Base-by-base conservation (phyloP, 2,888 invertebrate species). In the Caenorhabditis zanzibari region DNA sequence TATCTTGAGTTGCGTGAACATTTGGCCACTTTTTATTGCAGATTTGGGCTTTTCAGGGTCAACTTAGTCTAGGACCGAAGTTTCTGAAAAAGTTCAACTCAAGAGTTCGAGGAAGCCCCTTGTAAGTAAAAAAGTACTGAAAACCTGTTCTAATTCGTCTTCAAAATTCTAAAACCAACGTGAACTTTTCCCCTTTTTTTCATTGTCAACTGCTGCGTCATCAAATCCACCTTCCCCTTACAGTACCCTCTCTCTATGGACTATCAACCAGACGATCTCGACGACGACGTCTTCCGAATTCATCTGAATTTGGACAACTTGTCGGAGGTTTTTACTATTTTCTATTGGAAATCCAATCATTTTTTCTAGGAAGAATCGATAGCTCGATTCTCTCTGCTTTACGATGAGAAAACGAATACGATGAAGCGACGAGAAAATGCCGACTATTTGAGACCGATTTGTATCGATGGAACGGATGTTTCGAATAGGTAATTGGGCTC, bases 381-480 rank as follows among this genome's bases (percentile, higher is more conserved):
- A 52, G 38, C 61, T 2, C 47, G 71, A 6, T 74, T 68, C 49
- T 82, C 81, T 6, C 22, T 82, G 58, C 22, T 82, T 3, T 82
- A 71, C 41, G 76, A 82, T 64, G 71, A 75, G 16, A 14, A 32
- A n/a, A 10, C 49, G 35, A 26, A 71, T 24, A 58, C 49, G 4
- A 82, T 82, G 69, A 64, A 59, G 38, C 47, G 52, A 35, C 9
- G 81, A n/a, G 76, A 82, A 32, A 47, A 54, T 24, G 22, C 24
- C 7, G 59, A 61, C 26, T 82, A 76, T 32, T 58, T 82, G 63
- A 54, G 81, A 38, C 81, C 81, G 19, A 76, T 82, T 58, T 82
- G 64, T 38, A 82, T 82, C 19, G 81, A 82, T 58, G 81, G 71
- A 14, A 63, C 49, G 6, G 81, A 82, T 71, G 76, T 82, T 41